Evolutionary conservation across 1,140 invertebrate species (phyloP).

Genomic region (Nasonia giraulti): DNA sequence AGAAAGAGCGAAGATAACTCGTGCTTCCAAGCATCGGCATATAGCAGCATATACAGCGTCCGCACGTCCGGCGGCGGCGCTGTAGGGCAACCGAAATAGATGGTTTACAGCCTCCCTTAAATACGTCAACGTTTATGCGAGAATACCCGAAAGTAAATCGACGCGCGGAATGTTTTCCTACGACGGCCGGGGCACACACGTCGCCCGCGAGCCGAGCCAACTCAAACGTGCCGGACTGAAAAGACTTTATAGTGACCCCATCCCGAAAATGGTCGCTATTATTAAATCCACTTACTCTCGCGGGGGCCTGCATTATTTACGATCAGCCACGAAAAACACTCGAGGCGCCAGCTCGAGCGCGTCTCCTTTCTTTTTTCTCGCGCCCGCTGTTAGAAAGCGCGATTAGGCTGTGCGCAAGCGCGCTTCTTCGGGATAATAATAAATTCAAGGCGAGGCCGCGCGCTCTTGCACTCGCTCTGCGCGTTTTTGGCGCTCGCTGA

Average conservation of each 20-base stretch:
- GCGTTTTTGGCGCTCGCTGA: too few species aligned
- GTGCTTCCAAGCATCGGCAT: not conserved
- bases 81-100: slow-evolving; percentile 68
- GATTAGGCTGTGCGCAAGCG: not conserved
- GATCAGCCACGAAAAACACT: slow-evolving; percentile 46
- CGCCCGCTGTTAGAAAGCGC: not conserved
- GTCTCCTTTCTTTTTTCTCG: not conserved
- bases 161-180: slow-evolving; percentile 71
- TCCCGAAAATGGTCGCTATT: slow-evolving; percentile 60
- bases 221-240: slow-evolving; percentile 60
- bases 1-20: not conserved
- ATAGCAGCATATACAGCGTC: not conserved
- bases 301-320: slow-evolving; percentile 38
- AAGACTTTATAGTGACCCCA: slow-evolving; percentile 44
- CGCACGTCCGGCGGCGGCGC: slow-evolving; percentile 37
- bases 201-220: slow-evolving; percentile 59
- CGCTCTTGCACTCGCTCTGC: too few species aligned
- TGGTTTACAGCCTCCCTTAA: slow-evolving; percentile 73
- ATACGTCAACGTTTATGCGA: slow-evolving; percentile 72
- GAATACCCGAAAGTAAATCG: slow-evolving; percentile 72
- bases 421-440: not conserved
- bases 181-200: slow-evolving; percentile 59
- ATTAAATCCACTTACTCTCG: slow-evolving; percentile 60
- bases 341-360: not conserved
- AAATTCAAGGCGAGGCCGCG: not conserved